Base-by-base conservation (phyloP, 2,797 vertebrate genomes). In the Tapera naevia region DNA sequence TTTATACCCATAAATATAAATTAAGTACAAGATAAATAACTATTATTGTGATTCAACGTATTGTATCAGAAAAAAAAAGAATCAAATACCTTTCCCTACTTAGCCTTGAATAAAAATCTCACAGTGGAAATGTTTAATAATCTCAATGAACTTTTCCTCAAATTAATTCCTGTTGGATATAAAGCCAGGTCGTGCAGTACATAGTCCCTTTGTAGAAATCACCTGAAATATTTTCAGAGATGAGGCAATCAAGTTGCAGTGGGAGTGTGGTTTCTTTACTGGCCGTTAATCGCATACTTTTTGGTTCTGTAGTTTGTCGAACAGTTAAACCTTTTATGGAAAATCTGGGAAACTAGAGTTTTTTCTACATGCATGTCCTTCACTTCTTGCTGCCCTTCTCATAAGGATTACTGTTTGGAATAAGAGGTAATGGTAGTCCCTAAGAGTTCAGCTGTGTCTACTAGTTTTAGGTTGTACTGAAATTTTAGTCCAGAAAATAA, bases 241-340 rank as follows among this genome's bases (percentile, higher is more conserved):
- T 90, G 60, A 93, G 74, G 57, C 80, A 80, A 35, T 82, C 67
- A 69, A 7, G 30, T 92, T 89, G n/a, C 70, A 28, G 69, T 56
- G 57, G 39, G 54, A 91, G 23, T 74, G 28, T 83, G 39, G 41
- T 90, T 95, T 69, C 51, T 66, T 92, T 46, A 32, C 74, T 91
- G 58, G 56, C 48, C 75, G 60, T 95, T 93, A 92, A 93, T 93
- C 76, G 66, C 45, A 35, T 60, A 60, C 69, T 67, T 75, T 32
- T 82, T 95, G 96, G 53, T 56, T 48, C 66, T 94, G 24, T 87
- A 78, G 43, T 80, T 69, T 86, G 65, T 94, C 79, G 88, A 69
- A 32, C 64, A 75, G 57, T 83, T 94, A 93, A n/a, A 76, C 90
- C 65, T 93, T 94, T 95, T 88, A 94, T 66, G 73, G 86, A 65